A percentile compares a stretch with the other conserved stretches of the same genome.
phyloP scores from a whole-genome alignment of 64 coral and sea anemone species.

The Trachythela sp. region DNA sequence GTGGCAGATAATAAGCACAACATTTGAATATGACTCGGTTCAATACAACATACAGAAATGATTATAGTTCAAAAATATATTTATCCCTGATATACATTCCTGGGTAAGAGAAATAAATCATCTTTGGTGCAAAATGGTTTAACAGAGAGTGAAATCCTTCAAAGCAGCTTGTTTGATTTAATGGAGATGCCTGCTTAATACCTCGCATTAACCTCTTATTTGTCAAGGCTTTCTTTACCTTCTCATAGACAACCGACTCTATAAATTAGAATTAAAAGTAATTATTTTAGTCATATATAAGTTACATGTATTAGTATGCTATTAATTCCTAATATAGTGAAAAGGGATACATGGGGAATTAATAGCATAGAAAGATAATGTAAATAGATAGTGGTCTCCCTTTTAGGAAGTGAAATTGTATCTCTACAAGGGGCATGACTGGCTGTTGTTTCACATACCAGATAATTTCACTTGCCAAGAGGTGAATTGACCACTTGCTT shows the following conservation, averaged over 20 bases:
- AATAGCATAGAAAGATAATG: too few species aligned
- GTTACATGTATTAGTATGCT: too few species aligned
- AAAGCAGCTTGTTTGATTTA: constrained; percentile 40
- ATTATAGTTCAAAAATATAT: background rate
- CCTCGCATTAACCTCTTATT: constrained; percentile 7
- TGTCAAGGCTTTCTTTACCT: constrained; percentile 17
- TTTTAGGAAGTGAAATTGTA: too few species aligned
- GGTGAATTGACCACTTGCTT: too few species aligned
- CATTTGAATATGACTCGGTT: too few species aligned
- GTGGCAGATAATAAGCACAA: too few species aligned
- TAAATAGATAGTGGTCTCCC: too few species aligned
- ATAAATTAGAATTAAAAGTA: background rate
- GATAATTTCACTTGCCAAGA: too few species aligned
- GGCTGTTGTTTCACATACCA: too few species aligned
- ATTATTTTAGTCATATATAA: background rate
- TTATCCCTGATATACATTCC: constrained; percentile 18
- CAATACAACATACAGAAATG: background rate
- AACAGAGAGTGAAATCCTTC: background rate
- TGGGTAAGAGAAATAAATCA: constrained; percentile 8
- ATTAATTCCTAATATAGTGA: too few species aligned
- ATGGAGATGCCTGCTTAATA: constrained; percentile 40
- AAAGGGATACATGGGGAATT: too few species aligned
- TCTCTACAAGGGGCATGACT: too few species aligned
- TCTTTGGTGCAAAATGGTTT: constrained; percentile 22
- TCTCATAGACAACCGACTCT: constrained; percentile 50